A percentile compares a stretch with the other conserved stretches of the same genome.
phyloP scores from a whole-genome alignment of 2,888 invertebrate genomes.

The Noctua fimbriata region DNA sequence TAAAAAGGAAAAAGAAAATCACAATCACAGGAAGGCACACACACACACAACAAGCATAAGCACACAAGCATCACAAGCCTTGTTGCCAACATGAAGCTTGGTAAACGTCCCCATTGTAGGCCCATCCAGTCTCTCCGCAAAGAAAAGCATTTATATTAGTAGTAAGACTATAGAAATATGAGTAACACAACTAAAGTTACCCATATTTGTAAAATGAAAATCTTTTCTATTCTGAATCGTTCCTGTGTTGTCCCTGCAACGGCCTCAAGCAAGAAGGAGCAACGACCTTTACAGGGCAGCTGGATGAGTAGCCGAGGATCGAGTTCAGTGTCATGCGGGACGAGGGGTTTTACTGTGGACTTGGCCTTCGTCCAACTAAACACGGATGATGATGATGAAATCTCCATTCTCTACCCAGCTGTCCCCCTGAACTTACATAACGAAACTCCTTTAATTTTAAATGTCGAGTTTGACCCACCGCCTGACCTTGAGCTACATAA shows the following conservation, averaged over 20 bases:
- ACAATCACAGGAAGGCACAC: too few species aligned
- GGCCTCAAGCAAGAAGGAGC: background rate
- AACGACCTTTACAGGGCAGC: background rate
- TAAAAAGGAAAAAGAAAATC: too few species aligned
- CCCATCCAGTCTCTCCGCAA: too few species aligned
- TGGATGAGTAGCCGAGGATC: background rate
- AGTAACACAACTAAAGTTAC: too few species aligned
- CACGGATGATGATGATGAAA: background rate
- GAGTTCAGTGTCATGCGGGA: too few species aligned
- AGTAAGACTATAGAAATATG: too few species aligned
- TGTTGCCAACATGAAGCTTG: too few species aligned
- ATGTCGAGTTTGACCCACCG: conserved; percentile 70
- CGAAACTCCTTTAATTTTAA: conserved; percentile 66
- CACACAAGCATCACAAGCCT: too few species aligned
- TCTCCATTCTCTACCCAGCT: background rate
- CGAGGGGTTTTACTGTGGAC: background rate
- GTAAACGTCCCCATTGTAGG: too few species aligned
- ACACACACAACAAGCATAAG: too few species aligned
- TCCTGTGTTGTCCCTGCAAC: background rate
- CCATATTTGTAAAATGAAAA: too few species aligned
- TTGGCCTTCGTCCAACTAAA: background rate
- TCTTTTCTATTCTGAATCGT: background rate
- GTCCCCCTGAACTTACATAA: conserved; percentile 58
- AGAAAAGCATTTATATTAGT: too few species aligned
- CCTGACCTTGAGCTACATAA: conserved; percentile 73